phyloP scores from a whole-genome alignment of 2,888 invertebrate genomes.

The Campaea margaritaria region DNA sequence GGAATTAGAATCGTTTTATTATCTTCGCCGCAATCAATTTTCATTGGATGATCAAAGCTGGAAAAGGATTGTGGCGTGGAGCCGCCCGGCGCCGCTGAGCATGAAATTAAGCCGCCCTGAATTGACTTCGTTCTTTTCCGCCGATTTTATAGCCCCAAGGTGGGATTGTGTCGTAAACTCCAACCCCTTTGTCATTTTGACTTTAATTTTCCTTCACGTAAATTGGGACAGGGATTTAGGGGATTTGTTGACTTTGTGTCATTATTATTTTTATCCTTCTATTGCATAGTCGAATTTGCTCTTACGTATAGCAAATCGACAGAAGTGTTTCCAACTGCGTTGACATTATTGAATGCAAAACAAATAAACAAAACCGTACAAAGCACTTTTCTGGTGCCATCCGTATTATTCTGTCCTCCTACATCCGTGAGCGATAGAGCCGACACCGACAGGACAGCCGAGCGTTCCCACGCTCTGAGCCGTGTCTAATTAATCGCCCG shows the following conservation, averaged over 20 bases:
- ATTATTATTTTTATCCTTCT: neutral
- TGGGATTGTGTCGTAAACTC: constrained; percentile 29
- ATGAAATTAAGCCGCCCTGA: constrained; percentile 44
- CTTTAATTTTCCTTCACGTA: constrained; percentile 14
- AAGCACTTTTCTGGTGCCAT: constrained; percentile 10
- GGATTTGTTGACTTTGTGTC: neutral
- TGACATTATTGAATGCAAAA: too few species aligned
- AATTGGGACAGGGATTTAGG: neutral
- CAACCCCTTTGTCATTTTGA: constrained; percentile 24
- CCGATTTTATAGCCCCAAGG: constrained; percentile 23
- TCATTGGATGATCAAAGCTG: constrained; percentile 27
- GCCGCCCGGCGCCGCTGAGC: constrained; percentile 34
- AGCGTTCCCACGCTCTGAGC: constrained; percentile 32
- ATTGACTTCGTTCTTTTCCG: constrained; percentile 34
- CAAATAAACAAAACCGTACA: neutral
- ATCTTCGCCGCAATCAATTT: constrained; percentile 23
- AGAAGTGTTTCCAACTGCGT: too few species aligned
- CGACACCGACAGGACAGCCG: constrained; percentile 14
- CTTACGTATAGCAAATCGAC: too few species aligned
- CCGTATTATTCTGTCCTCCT: constrained; percentile 9
- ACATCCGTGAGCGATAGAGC: constrained; percentile 18
- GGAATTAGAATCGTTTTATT: constrained; percentile 31
- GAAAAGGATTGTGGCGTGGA: constrained; percentile 23
- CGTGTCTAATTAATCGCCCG: constrained; percentile 35
- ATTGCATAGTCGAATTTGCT: too few species aligned